Base-by-base conservation (phyloP, 2,888 invertebrate genomes). In the Drosophila diplacantha region DNA sequence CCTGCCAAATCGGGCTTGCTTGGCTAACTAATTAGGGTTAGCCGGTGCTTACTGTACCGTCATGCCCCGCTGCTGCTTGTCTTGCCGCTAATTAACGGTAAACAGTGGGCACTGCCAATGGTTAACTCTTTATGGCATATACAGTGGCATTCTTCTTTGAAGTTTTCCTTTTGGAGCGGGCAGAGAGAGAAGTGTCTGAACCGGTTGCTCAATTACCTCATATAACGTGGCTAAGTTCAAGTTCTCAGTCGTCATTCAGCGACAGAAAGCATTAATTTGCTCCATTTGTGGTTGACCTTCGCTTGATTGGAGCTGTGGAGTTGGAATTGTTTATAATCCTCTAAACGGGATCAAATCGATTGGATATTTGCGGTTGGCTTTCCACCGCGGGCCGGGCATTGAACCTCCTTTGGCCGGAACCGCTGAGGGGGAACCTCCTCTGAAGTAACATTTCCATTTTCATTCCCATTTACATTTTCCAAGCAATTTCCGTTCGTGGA, bases 211-310 rank as follows among this genome's bases (percentile, higher is more conserved):
- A 37, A 66, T 64, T 64, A 65, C 49, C 56, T 64, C 66, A 64
- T 64, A 49, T n/a, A 29, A 26, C 24, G 14, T 2, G 38, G 38
- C 39, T 52, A 41, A 51, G 51, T 53, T 59, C 41, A 59, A 60
- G 56, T 57, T 49, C 63, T 68, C 57, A 66, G 65, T 44, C 75
- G 81, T 75, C 79, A 78, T 63, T 53, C 38, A 47, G 46, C 41
- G 50, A 43, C 26, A 38, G 38, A 16, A 14, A 34, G 38, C 62
- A 73, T 73, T 78, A 81, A 68, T 73, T 71, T 73, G 52, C 60
- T 74, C 39, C 71, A 73, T 77, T 73, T 69, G 75, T 41, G 63
- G 74, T 54, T 66, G 79, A 75, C 76, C 76, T 77, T 77, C 60
- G 65, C 58, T 66, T 66, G 47, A 70, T 61, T 65, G 37, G 24